Percentiles rank a stretch among this genome's conserved stretches.
These are phyloP conservation scores for Galaxea fascicularis DNA, from an alignment of 92 coral and sea anemone species.

Conservation along the genomic window DNA sequence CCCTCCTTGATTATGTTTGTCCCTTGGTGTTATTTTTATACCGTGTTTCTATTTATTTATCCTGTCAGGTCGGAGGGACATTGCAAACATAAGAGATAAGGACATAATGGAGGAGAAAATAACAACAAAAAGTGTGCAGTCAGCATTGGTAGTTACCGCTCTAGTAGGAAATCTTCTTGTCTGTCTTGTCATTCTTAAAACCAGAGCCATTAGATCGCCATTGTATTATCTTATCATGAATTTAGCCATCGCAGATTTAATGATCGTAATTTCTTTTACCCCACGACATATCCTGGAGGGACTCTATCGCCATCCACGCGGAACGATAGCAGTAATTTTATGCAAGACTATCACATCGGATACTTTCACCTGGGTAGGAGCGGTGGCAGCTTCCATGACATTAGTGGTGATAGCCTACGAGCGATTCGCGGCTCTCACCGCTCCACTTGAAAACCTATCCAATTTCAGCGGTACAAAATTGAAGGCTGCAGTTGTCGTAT, in stretches of 20 bases:
- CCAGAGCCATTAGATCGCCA: not conserved
- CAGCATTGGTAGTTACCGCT: not conserved
- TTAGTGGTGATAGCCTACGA: slow-evolving; percentile 41
- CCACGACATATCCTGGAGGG: slow-evolving; percentile 30
- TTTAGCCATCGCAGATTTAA: slow-evolving; percentile 43
- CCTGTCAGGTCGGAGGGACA: no score
- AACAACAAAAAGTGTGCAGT: no score
- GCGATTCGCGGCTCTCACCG: slow-evolving; percentile 27
- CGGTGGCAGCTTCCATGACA: slow-evolving; percentile 33
- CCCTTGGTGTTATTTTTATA: no score
- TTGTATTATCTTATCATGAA: slow-evolving; percentile 34
- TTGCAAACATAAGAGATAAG: no score
- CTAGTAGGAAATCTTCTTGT: slow-evolving; percentile 25
- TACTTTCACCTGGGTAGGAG: slow-evolving; percentile 46
- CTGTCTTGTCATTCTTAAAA: slow-evolving; percentile 12
- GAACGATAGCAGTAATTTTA: slow-evolving; percentile 25
- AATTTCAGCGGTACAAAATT: slow-evolving; percentile 2
- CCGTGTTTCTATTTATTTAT: no score
- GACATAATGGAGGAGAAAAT: no score
- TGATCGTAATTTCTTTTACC: slow-evolving; percentile 27
- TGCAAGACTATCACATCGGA: slow-evolving; percentile 49
- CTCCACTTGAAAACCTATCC: slow-evolving; percentile 1
- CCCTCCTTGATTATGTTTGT: no score
- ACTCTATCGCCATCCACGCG: slow-evolving; percentile 36
- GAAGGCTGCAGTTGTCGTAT: not conserved